Base-by-base conservation (phyloP, 2,888 invertebrate genomes). In the Trichopoda pennipes region DNA sequence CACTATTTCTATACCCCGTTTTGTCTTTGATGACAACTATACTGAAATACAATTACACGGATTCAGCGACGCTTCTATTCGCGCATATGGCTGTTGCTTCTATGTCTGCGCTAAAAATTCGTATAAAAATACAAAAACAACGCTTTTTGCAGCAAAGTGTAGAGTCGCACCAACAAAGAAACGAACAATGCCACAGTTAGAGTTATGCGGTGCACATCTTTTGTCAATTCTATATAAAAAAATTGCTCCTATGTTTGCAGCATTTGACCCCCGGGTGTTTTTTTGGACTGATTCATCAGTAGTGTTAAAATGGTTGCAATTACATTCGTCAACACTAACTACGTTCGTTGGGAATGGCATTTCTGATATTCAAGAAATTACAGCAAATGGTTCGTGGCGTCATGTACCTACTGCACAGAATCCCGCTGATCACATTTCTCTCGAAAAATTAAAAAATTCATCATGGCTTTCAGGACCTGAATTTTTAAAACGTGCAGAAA, bases 351-450 rank as follows among this genome's bases (percentile, higher is more conserved):
- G 35, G 35, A 35, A 35, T 35, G 12, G 38, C 38, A 38, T 72
- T 42, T 82, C 64, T 12, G 75, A 58, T n/a, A 70, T 68, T 6
- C 61, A 60, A 56, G 55, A 80, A 75, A 16, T 58, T 21, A 82
- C 63, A 23, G 53, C 42, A 55, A 56, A 66, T 51, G 55, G 51
- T 42, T 53, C 47, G 16, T 83, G 73, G 74, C 66, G 70, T 4
- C 77, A 78, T 66, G 68, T 75, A 17, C 74, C 68, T 12, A 77
- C 81, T 35, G 61, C 44, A 8, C 16, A 63, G 14, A 84, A 81
- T 44, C 75, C 81, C n/a, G 66, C 81, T n/a, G 75, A 81, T 44
- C 60, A 76, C 17, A 73, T 78, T 4, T 78, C 81, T 19, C 64
- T 78, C 16, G 44, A 47, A 38, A 70, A 64, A 6, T 53, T 79